These are phyloP conservation scores for Prietella phreatophila DNA, from an alignment of 2,113 vertebrate species.

Conservation along the genomic window DNA sequence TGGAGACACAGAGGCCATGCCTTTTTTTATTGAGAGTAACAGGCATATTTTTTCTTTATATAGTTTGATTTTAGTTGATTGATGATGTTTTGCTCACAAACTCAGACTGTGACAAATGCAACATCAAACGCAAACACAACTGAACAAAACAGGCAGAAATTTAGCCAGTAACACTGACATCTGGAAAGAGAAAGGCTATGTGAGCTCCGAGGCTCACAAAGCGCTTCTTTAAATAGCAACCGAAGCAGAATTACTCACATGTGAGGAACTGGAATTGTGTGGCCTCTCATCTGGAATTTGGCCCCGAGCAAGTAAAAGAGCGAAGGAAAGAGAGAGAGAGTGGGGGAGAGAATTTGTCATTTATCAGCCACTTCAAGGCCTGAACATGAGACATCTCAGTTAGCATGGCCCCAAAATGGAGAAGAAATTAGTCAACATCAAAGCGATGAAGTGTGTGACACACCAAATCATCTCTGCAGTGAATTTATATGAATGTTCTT, in stretches of 20 bases:
- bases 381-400: background rate
- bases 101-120: background rate
- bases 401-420: background rate
- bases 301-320: conserved; percentile 18
- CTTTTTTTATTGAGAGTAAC: background rate
- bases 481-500: background rate
- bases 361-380: conserved; percentile 9
- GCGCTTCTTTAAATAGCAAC: background rate
- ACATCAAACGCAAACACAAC: background rate
- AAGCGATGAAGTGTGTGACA: background rate
- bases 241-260: background rate
- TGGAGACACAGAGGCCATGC: background rate
- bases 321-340: background rate
- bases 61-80: background rate
- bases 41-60: background rate
- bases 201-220: background rate
- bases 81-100: background rate
- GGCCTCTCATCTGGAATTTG: conserved; percentile 5
- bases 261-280: background rate
- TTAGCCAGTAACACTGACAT: background rate
- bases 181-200: background rate
- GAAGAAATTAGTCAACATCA: background rate
- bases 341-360: background rate
- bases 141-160: background rate
- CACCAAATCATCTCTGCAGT: background rate